phyloP scores from a whole-genome alignment of 2,113 vertebrate genomes.

The Stictonetta naevosa region DNA sequence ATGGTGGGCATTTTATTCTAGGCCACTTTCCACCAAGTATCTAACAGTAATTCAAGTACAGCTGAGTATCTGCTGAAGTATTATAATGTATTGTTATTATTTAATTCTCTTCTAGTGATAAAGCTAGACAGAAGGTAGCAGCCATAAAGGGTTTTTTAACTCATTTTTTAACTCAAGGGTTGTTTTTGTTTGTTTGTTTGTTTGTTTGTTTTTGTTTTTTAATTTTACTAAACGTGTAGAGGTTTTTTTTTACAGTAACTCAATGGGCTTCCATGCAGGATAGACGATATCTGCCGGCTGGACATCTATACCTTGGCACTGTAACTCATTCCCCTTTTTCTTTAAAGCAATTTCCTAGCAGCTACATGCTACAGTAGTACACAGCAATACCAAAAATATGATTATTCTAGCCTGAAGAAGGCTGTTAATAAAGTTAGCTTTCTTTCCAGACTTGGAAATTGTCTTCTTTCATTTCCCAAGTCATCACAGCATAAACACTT shows the following conservation, averaged over 20 bases:
- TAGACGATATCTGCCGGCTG: neutral
- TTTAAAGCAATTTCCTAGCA: neutral
- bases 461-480: neutral
- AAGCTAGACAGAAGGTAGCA: neutral
- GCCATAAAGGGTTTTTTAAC: neutral
- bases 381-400: neutral
- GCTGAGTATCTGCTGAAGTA: neutral
- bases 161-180: no score
- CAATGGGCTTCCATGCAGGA: neutral
- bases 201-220: no score
- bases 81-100: neutral
- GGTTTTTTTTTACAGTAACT: neutral
- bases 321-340: neutral
- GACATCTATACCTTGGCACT: neutral
- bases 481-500: neutral
- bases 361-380: neutral
- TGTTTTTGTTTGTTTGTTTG: no score
- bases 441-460: neutral
- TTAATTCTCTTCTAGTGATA: neutral
- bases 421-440: neutral
- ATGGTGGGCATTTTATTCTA: neutral
- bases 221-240: no score
- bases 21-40: neutral
- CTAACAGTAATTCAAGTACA: neutral
- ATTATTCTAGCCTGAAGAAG: neutral